Percentiles rank a stretch among this genome's conserved stretches.
Evolutionary conservation across 2,797 vertebrate species (phyloP).

Genomic region (Nyctalus aviator): DNA sequence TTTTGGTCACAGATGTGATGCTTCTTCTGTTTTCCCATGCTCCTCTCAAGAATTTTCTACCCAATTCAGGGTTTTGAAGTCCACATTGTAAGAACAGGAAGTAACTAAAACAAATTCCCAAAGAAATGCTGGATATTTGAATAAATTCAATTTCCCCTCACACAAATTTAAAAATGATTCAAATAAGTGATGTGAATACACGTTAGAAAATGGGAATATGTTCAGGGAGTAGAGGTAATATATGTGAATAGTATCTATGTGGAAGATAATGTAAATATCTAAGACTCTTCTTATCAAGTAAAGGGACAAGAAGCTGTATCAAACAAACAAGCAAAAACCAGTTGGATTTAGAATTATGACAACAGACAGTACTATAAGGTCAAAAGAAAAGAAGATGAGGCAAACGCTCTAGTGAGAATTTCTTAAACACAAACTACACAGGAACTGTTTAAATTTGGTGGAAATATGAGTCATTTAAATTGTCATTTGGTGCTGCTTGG

Average conservation of each 20-base stretch:
- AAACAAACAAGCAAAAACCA: background rate
- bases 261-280: background rate
- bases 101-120: background rate
- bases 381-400: background rate
- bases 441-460: background rate
- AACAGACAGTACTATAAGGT: background rate
- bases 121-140: background rate
- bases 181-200: background rate
- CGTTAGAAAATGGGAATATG: background rate
- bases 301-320: background rate
- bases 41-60: background rate
- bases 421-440: background rate
- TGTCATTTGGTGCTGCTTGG: background rate
- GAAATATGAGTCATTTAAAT: slow-evolving; percentile 20
- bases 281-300: background rate
- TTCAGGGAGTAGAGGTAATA: background rate
- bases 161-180: slow-evolving; percentile 30
- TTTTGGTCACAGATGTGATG: background rate
- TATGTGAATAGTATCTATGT: background rate
- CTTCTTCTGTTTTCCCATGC: background rate
- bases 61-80: background rate
- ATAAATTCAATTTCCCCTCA: background rate
- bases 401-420: background rate
- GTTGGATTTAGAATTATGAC: background rate
- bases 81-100: background rate